These are phyloP conservation scores for Parazoanthus swiftii DNA, from an alignment of 92 coral and sea anemone genomes.

Conservation along the genomic window DNA sequence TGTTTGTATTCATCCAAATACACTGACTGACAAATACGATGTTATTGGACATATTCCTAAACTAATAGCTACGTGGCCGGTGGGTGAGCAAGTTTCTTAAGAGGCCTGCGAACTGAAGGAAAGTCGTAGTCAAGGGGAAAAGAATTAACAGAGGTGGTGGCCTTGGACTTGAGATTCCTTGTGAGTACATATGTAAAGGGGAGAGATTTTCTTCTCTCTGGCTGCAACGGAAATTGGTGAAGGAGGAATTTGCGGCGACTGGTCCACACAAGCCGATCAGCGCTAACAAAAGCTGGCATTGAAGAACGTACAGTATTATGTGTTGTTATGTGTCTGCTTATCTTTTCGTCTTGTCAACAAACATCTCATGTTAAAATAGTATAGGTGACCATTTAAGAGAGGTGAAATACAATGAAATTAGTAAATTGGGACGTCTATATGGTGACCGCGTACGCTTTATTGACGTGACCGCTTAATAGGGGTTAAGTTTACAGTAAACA, in stretches of 20 bases:
- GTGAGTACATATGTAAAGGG: conserved; percentile 33
- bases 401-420: conserved; percentile 36
- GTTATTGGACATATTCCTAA: conserved; percentile 56
- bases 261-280: conserved; percentile 13
- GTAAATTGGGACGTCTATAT: conserved; percentile 42
- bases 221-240: conserved; percentile 28
- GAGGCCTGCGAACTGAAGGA: conserved; percentile 50
- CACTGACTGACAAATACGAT: conserved; percentile 44
- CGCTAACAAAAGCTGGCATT: conserved; percentile 6
- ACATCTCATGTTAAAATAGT: conserved; percentile 3
- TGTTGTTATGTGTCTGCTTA: conserved; percentile 18
- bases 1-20: conserved; percentile 45
- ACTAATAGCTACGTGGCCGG: conserved; percentile 49
- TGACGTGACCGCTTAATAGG: conserved; percentile 46
- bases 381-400: conserved; percentile 53
- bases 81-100: conserved; percentile 49
- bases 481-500: conserved; percentile 44
- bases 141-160: conserved; percentile 58
- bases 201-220: conserved; percentile 32
- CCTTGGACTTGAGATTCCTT: conserved; percentile 51
- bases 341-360: conserved; percentile 13
- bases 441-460: conserved; percentile 48
- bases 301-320: conserved; percentile 15
- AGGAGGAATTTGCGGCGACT: conserved; percentile 27
- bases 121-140: conserved; percentile 60